phyloP scores from a whole-genome alignment of 2,888 invertebrate genomes.

The Ptilodon capucinus region DNA sequence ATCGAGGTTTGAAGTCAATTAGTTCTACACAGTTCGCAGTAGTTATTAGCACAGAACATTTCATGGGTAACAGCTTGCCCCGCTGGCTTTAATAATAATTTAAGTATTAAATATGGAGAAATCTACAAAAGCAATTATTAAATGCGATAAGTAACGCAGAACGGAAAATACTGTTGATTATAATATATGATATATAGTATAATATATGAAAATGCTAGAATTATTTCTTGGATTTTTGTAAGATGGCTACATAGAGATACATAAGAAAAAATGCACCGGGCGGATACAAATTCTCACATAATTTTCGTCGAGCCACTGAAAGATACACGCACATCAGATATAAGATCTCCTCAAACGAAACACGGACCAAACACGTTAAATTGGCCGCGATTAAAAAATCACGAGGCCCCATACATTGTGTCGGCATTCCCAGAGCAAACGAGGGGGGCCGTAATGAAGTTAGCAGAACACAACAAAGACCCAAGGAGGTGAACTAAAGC shows the following conservation, averaged over 20 bases:
- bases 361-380: slow-evolving; percentile 61
- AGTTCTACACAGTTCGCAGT: slow-evolving; percentile 19
- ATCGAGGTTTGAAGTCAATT: slow-evolving; percentile 15
- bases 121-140: neutral
- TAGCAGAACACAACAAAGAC: slow-evolving; percentile 62
- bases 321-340: slow-evolving; percentile 60
- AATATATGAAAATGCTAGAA: too few species aligned
- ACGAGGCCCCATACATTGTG: slow-evolving; percentile 55
- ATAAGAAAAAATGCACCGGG: slow-evolving; percentile 34
- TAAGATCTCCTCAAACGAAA: slow-evolving; percentile 44
- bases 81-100: slow-evolving; percentile 7
- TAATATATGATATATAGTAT: too few species aligned
- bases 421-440: slow-evolving; percentile 57
- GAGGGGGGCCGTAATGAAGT: slow-evolving; percentile 63
- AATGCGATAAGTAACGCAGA: neutral
- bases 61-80: slow-evolving; percentile 5
- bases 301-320: slow-evolving; percentile 52
- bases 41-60: slow-evolving; percentile 21
- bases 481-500: slow-evolving; percentile 71
- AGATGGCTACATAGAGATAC: slow-evolving; percentile 35
- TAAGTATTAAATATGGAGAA: neutral
- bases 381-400: slow-evolving; percentile 64
- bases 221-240: too few species aligned
- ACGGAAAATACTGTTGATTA: too few species aligned
- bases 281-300: slow-evolving; percentile 64